Conservation (phyloP, 2,113 vertebrate genomes). For the Phodopus roborovskii region DNA sequence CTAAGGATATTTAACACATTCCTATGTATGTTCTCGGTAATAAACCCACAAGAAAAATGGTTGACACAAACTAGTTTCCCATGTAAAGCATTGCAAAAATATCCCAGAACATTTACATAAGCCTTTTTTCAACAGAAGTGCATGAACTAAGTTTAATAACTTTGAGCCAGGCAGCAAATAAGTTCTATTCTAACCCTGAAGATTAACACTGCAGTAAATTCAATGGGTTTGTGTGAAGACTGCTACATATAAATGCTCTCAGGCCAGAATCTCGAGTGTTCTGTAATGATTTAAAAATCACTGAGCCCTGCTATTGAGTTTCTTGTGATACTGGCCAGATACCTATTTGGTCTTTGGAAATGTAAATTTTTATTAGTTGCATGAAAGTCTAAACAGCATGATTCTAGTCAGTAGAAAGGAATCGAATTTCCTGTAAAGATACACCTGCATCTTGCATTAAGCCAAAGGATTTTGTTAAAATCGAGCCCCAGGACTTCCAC, state of each 20-base stretch:
- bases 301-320: conserved; percentile 34
- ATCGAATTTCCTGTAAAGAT: conserved; percentile 43
- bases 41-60: conserved; percentile 49
- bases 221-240: neutral
- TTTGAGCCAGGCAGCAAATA: conserved; percentile 47
- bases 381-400: conserved; percentile 62
- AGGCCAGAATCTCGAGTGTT: conserved; percentile 14
- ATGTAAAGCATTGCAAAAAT: conserved; percentile 52
- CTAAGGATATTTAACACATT: conserved; percentile 43
- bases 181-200: conserved; percentile 48
- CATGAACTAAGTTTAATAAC: conserved; percentile 49
- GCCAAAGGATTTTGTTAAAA: conserved; percentile 53
- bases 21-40: conserved; percentile 18
- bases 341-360: conserved; percentile 49
- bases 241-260: conserved; percentile 53
- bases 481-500: conserved; percentile 37
- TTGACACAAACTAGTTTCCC: conserved; percentile 62
- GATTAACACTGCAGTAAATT: conserved; percentile 56
- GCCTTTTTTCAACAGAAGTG: conserved; percentile 46
- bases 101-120: conserved; percentile 63
- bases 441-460: conserved; percentile 40
- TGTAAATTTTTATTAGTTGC: conserved; percentile 21
- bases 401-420: conserved; percentile 38
- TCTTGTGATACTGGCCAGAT: conserved; percentile 20
- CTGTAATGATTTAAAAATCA: conserved; percentile 63